Evolutionary conservation across 2,113 vertebrate genomes (phyloP), one percentile per base, ranked within the genome.

Genomic region (Esox niger): DNA sequence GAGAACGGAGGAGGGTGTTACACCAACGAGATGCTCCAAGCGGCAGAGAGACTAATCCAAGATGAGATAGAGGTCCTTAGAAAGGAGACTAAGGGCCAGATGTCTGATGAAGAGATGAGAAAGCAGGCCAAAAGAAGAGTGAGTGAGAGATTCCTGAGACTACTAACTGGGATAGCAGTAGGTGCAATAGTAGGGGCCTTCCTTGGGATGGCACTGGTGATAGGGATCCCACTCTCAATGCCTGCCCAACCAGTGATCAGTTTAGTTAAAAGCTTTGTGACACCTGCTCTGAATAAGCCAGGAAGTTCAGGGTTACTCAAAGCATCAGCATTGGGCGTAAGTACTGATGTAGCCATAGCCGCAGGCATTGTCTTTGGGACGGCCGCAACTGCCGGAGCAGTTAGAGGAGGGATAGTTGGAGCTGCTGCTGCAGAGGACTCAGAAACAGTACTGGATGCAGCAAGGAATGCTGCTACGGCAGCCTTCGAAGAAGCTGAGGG

Each of bases 1-100:
- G 6, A 74, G n/a, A 72, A 61, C 17, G 43, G 33, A 47, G 57
- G 49, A 52, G 30, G 47, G 2, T 59, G 29, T 17, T 74, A 74
- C 60, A 58, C 66, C 17, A 69, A 64, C 33, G 35, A 64, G 21
- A 23, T 69, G 38, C 56, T 52, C 25, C 59, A 69, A 43, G 20
- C 27, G 27, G 59, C 30, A 31, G n/a, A 31, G 6, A 26, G 30
- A 23, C 17, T 17, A 23, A 52, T 49, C 35, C 21, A 66, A 38
- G 32, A 20, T 23, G 64, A 54, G n/a, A 25, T 35, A 11, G n/a
- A 27, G 6, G 30, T 3, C 6, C 17, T 35, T 38, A 33, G 25
- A 17, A 15, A 35, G 29, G 4, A 13, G 49, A n/a, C 27, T 17
- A 25, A 2, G 1, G 21, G 47, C 8, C 11, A 58, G 13, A 25